These are phyloP conservation scores for Molanna angustata DNA, from an alignment of 2,888 invertebrate genomes.

Conservation along the genomic window DNA sequence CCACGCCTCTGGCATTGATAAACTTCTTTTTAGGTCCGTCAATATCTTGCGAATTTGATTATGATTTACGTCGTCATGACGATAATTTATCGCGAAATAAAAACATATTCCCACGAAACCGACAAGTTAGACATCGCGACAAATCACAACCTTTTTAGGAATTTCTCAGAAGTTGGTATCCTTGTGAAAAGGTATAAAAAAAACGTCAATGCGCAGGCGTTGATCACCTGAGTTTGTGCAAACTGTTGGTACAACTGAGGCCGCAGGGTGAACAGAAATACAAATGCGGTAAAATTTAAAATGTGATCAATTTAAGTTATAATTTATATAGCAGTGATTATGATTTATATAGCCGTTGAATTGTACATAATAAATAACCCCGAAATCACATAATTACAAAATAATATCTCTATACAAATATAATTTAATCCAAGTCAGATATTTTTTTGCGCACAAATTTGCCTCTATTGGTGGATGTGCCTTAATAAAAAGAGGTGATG, in stretches of 20 bases:
- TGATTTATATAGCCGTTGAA: too few relatives aligned
- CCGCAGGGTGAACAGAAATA: conserved; percentile 3
- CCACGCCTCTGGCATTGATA: conserved; percentile 21
- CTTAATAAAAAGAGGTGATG: too few relatives aligned
- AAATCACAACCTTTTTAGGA: conserved; percentile 29
- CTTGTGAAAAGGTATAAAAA: conserved; percentile 14
- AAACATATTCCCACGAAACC: conserved; percentile 22
- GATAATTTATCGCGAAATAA: conserved; percentile 14
- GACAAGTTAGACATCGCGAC: conserved; percentile 18
- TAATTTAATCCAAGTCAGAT: too few relatives aligned
- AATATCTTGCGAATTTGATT: conserved; percentile 9
- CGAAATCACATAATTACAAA: too few relatives aligned
- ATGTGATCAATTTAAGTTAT: background rate
- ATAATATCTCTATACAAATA: too few relatives aligned
- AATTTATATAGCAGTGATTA: too few relatives aligned
- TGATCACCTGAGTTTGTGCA: conserved; percentile 21
- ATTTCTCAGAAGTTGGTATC: conserved; percentile 23
- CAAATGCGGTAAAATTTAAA: conserved; percentile 12
- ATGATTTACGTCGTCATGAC: conserved; percentile 27
- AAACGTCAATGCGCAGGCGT: conserved; percentile 28
- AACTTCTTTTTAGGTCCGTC: conserved; percentile 10
- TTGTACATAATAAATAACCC: too few relatives aligned
- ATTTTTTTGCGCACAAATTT: too few relatives aligned
- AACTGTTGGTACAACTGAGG: conserved; percentile 15
- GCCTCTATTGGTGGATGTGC: too few relatives aligned